Conservation (phyloP, 2,888 invertebrate genomes). For the Philonicus albiceps region DNA sequence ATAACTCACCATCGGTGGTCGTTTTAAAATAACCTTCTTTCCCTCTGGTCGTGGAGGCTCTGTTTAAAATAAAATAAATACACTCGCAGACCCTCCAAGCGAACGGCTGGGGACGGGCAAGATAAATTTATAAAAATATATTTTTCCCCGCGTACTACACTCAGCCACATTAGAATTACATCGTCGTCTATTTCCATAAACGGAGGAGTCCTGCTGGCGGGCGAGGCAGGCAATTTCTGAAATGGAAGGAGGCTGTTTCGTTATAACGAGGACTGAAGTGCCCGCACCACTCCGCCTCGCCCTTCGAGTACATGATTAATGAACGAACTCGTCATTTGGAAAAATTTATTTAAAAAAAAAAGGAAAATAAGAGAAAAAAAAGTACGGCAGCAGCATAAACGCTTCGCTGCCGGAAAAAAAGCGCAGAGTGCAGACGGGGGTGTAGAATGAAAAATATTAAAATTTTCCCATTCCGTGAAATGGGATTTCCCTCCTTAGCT, state of each 20-base stretch:
- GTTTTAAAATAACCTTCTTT: constrained; percentile 53
- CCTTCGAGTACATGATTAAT: constrained; percentile 39
- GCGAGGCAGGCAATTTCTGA: constrained; percentile 34
- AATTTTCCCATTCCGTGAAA: constrained; percentile 18
- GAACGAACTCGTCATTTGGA: constrained; percentile 43
- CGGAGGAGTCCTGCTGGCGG: not conserved
- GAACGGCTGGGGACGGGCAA: not conserved
- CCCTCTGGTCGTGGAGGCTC: not conserved
- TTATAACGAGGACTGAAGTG: constrained; percentile 31
- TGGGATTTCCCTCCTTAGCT: constrained; percentile 27
- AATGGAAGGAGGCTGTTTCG: constrained; percentile 35
- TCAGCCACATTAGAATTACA: constrained; percentile 32
- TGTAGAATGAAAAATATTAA: constrained; percentile 32
- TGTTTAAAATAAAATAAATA: constrained; percentile 48
- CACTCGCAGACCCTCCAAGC: constrained; percentile 46
- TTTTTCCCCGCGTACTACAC: constrained; percentile 7
- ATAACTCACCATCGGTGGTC: constrained; percentile 50
- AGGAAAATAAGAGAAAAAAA: not conserved
- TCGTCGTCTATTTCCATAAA: constrained; percentile 26
- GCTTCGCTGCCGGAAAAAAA: not conserved
- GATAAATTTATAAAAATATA: constrained; percentile 42
- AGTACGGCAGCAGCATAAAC: not conserved
- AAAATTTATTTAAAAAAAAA: constrained; percentile 40
- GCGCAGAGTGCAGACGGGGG: constrained; percentile 8
- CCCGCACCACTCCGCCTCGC: not conserved